Evolutionary conservation across 2,888 invertebrate genomes (phyloP), one percentile per base, ranked within the genome.

Genomic region (Macaria liturata): DNA sequence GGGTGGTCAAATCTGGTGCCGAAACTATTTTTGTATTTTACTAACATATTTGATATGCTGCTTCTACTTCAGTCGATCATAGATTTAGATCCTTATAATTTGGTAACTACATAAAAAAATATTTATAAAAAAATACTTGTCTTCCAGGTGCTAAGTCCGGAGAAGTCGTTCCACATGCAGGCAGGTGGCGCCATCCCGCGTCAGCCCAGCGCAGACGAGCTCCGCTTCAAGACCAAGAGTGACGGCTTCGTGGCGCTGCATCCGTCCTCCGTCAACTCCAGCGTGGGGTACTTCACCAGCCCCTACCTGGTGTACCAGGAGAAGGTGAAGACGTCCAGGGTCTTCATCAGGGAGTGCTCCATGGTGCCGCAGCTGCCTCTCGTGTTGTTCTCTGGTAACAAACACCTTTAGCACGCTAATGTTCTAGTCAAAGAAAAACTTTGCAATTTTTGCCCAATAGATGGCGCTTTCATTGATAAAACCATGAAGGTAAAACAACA

Each of bases 251-350:
- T 96, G 0, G 87, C 93, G 9, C 83, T 97, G 1, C 97, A 97
- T 83, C 96, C 96, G 0, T 95, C 96, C 0, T 96, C 96, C 0
- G 94, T 96, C 0, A 96, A 96, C 78, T 94, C 94, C 3, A 89
- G 85, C 6, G 87, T 94, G 0, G 93, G 93, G 0, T 88, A 94
- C 72, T 97, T 94, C 75, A 86, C 93, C 6, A 95, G 96, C 73
- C 96, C 97, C 0, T 97, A 95, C 75, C 80, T 97, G 45, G 95
- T 96, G 32, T 97, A 95, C 74, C 96, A 97, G 76, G 97, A 97
- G 79, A 97, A 97, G 81, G 94, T 97, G 30, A 95, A 95, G 77
- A 97, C 97, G 0, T 95, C 95, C 3, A 93, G 94, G 70, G 95
- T 97, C 39, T 97, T 95, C 74, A 95, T 97, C 31, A 91, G 96